Evolutionary conservation across 2,888 invertebrate species (phyloP).

Genomic region (Neoscelio sp.): DNA sequence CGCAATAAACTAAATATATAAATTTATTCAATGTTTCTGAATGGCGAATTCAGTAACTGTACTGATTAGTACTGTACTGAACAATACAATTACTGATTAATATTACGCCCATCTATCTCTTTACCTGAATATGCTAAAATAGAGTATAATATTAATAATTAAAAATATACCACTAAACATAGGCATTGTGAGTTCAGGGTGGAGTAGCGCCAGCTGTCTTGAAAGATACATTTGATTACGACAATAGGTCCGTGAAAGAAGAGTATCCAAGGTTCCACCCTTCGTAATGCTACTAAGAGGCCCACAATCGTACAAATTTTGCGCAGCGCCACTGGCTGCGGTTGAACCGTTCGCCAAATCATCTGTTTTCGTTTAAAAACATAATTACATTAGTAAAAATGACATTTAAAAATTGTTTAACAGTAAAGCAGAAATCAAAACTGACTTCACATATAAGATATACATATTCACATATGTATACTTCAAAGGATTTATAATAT

Average conservation of each 20-base stretch:
- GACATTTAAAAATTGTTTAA: no score
- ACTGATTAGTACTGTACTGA: no score
- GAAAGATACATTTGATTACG: conserved; percentile 97
- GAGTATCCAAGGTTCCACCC: conserved; percentile 92
- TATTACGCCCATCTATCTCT: no score
- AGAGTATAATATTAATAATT: conserved; percentile 1
- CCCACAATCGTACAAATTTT: conserved; percentile 44
- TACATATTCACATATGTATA: no score
- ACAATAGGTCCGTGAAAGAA: conserved; percentile 94
- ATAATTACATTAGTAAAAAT: no score
- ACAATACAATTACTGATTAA: no score
- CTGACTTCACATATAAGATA: no score
- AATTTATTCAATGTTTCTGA: no score
- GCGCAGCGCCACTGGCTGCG: conserved; percentile 68
- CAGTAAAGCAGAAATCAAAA: not conserved
- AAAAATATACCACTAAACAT: conserved; percentile 95
- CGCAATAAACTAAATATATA: conserved; percentile 51
- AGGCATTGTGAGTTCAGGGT: conserved; percentile 99
- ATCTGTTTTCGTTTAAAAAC: conserved; percentile 68
- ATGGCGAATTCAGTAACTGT: no score
- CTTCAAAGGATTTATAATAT: no score
- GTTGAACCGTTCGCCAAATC: conserved; percentile 73
- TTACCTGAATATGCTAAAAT: no score
- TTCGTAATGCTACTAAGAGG: conserved; percentile 72
- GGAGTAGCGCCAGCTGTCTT: conserved; percentile 95